A percentile compares a stretch with the other conserved stretches of the same genome.
phyloP scores from a whole-genome alignment of 2,888 invertebrate genomes.

The Lissonota sp. region DNA sequence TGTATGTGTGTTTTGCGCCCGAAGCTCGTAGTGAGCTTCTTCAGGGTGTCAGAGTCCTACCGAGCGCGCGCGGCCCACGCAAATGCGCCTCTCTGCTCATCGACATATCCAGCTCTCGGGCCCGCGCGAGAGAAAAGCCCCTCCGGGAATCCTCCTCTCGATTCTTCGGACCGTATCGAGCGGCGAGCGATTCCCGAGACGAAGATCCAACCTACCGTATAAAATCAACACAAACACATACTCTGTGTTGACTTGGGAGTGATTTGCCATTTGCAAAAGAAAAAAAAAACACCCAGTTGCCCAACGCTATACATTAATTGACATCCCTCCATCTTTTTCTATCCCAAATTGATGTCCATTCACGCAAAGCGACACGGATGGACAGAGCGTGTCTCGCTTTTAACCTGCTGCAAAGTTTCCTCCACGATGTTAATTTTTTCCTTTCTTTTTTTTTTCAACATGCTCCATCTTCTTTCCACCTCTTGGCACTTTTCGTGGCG shows the following conservation, averaged over 20 bases:
- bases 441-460: slow-evolving; percentile 12
- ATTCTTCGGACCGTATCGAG: slow-evolving; percentile 30
- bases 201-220: background rate
- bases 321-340: slow-evolving; percentile 41
- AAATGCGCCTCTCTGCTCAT: slow-evolving; percentile 76
- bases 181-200: background rate
- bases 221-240: slow-evolving; percentile 12
- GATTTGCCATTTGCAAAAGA: background rate
- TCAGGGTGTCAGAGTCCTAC: slow-evolving; percentile 83
- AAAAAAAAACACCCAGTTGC: background rate
- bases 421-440: background rate
- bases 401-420: slow-evolving; percentile 37
- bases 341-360: slow-evolving; percentile 33
- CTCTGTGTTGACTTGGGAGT: slow-evolving; percentile 1
- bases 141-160: slow-evolving; percentile 57
- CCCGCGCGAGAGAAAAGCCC: slow-evolving; percentile 76
- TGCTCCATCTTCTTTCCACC: slow-evolving; percentile 66
- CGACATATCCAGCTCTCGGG: slow-evolving; percentile 69
- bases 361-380: slow-evolving; percentile 11
- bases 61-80: slow-evolving; percentile 82
- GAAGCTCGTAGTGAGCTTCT: slow-evolving; percentile 80
- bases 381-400: slow-evolving; percentile 28
- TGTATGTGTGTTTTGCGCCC: slow-evolving; percentile 74
- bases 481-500: slow-evolving; percentile 74
- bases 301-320: slow-evolving; percentile 23